These are phyloP conservation scores for Lasaia peninsularis DNA, from an alignment of 1,140 invertebrate species.

Conservation along the genomic window DNA sequence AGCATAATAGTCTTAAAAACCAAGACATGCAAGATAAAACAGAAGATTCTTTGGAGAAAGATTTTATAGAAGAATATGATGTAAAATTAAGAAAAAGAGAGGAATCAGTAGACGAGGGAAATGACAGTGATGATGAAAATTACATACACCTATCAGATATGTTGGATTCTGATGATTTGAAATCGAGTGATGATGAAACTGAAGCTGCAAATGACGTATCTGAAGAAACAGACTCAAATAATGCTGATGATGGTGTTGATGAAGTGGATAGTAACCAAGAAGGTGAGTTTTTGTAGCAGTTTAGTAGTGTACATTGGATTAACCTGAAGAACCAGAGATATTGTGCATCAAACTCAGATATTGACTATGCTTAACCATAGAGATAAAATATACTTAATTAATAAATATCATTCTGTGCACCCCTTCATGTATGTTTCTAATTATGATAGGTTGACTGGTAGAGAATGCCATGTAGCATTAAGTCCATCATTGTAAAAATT, in stretches of 20 bases:
- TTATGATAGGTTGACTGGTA: no score
- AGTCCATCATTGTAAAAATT: no score
- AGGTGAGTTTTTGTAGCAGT: no score
- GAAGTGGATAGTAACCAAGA: slow-evolving; percentile 30
- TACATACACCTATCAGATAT: slow-evolving; percentile 61
- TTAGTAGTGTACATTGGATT: no score
- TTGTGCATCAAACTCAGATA: no score
- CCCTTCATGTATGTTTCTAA: no score
- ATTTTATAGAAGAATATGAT: slow-evolving; percentile 54
- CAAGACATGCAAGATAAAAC: slow-evolving; percentile 36
- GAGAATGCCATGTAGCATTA: no score
- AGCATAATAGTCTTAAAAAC: slow-evolving; percentile 33
- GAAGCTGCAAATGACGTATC: slow-evolving; percentile 29
- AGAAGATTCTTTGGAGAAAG: slow-evolving; percentile 38
- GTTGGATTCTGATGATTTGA: slow-evolving; percentile 55
- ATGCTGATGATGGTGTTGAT: slow-evolving; percentile 21
- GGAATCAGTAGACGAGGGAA: slow-evolving; percentile 39
- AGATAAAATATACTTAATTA: no score
- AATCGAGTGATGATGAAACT: slow-evolving; percentile 42
- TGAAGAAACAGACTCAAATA: slow-evolving; percentile 17
- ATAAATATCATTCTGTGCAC: no score
- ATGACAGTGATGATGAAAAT: slow-evolving; percentile 58
- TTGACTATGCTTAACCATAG: no score
- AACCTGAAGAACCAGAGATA: no score
- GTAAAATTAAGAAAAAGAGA: slow-evolving; percentile 42